phyloP scores from a whole-genome alignment of 1,140 invertebrate species.

The Caenorhabditis remanei region DNA sequence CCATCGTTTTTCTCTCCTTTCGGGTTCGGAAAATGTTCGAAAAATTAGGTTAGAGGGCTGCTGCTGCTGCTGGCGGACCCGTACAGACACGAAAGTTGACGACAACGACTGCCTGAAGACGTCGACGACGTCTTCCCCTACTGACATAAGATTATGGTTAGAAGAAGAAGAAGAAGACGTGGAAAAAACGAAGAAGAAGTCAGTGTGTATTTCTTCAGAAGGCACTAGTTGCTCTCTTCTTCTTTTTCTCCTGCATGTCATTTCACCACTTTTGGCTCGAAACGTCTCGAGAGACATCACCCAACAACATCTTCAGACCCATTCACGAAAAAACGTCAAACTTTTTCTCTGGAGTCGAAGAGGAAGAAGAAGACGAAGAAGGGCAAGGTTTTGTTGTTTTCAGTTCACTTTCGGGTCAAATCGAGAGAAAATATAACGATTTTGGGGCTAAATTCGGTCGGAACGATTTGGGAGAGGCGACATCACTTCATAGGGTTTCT shows the following conservation, averaged over 20 bases:
- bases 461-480: too few species aligned
- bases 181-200: not conserved
- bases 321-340: not conserved
- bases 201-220: conserved; percentile 1
- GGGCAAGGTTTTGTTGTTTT: too few species aligned
- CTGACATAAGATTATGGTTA: conserved; percentile 51
- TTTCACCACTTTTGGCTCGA: conserved; percentile 40
- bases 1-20: conserved; percentile 3
- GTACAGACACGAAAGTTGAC: not conserved
- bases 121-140: conserved; percentile 14
- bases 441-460: too few species aligned
- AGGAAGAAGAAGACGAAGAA: not conserved
- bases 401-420: too few species aligned
- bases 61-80: not conserved
- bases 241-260: conserved; percentile 44
- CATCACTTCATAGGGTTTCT: too few species aligned
- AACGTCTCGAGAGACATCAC: conserved; percentile 45
- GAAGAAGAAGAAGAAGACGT: too few species aligned
- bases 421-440: too few species aligned
- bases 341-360: not conserved
- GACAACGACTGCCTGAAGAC: not conserved
- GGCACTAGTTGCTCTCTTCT: conserved; percentile 12
- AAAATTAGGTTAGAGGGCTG: conserved; percentile 25
- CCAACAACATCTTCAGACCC: conserved; percentile 16
- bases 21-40: conserved; percentile 13